Conservation (phyloP, 2,113 vertebrate species). For the Phalacrocorax aristotelis region DNA sequence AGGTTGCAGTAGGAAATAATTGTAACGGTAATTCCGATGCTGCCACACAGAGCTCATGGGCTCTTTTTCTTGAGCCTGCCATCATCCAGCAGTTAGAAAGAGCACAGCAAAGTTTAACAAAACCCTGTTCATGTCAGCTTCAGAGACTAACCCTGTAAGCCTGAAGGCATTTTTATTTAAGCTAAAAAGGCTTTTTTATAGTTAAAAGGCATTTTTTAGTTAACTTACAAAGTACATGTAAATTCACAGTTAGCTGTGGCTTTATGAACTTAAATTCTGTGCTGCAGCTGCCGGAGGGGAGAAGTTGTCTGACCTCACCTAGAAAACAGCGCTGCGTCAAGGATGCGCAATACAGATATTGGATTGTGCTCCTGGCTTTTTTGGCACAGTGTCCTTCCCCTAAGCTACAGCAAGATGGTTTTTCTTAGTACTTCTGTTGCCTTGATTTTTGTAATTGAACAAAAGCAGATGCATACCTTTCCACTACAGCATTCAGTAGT, state of each 20-base stretch:
- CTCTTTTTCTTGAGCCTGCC: neutral
- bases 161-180: neutral
- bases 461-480: neutral
- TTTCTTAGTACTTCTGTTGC: neutral
- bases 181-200: neutral
- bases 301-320: neutral
- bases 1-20: neutral
- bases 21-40: neutral
- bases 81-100: neutral
- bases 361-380: neutral
- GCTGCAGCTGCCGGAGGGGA: neutral
- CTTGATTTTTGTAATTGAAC: neutral
- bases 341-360: neutral
- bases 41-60: neutral
- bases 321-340: neutral
- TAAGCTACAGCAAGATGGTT: neutral
- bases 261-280: neutral
- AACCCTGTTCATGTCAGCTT: neutral
- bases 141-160: neutral
- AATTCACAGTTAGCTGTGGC: neutral
- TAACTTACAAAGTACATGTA: neutral
- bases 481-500: neutral
- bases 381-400: neutral
- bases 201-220: neutral
- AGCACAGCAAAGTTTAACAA: neutral